phyloP scores from a whole-genome alignment of 2,888 invertebrate genomes.

The Syrista parreyssii region DNA sequence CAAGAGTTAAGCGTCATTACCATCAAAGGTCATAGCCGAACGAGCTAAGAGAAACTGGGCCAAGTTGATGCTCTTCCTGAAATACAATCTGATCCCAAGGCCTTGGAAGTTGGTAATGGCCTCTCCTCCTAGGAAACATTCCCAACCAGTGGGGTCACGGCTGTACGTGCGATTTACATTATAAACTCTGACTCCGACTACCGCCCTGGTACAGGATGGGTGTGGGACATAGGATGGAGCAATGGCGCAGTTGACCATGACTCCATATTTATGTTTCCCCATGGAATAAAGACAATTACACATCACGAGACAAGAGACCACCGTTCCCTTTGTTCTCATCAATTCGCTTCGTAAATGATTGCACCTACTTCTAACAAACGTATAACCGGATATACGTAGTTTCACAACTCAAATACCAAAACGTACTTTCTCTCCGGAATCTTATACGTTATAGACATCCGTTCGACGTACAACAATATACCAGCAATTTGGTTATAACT shows the following conservation, averaged over 20 bases:
- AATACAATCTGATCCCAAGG: not conserved
- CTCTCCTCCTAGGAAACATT: not conserved
- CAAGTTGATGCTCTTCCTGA: not conserved
- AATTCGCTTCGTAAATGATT: not conserved
- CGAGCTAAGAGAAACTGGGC: not conserved
- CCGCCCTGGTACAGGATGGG: conserved; percentile 34
- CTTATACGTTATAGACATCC: not conserved
- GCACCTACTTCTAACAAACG: not conserved
- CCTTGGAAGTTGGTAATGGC: not conserved
- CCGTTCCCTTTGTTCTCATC: not conserved
- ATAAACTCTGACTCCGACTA: conserved; percentile 13
- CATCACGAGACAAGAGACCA: conserved; percentile 17
- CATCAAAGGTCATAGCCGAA: not conserved
- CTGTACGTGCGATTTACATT: not conserved
- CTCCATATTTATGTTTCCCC: conserved; percentile 59
- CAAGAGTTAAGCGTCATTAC: not conserved
- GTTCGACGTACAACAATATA: not conserved
- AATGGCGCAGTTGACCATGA: conserved; percentile 49
- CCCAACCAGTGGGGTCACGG: not conserved
- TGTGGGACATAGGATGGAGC: conserved; percentile 18
- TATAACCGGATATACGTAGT: not conserved
- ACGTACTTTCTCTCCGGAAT: not conserved
- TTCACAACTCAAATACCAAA: not conserved
- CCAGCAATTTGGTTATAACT: not conserved
- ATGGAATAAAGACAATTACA: conserved; percentile 47